Base-by-base conservation (phyloP, 1,140 invertebrate genomes). In the Halotydeus destructor region DNA sequence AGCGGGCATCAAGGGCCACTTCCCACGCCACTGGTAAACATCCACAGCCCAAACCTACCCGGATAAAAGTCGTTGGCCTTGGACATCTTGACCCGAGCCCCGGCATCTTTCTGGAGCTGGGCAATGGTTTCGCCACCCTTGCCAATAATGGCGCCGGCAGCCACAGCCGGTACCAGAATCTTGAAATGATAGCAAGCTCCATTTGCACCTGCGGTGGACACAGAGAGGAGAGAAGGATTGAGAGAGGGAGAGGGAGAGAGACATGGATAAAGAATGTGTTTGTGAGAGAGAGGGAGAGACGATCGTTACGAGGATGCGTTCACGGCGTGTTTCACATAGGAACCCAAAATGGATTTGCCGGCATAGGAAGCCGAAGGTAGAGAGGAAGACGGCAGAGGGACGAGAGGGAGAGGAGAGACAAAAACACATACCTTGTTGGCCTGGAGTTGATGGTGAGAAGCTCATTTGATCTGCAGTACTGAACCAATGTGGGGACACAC, bases 21-120 rank as follows among this genome's bases (percentile, higher is more conserved):
- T n/a, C n/a, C n/a, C n/a, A n/a, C n/a, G n/a, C n/a, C n/a, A n/a
- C n/a, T n/a, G n/a, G n/a, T n/a, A n/a, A n/a, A n/a, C n/a, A n/a
- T n/a, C n/a, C n/a, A 28, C 25, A 27, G n/a, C 11, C n/a, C 32
- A 14, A 5, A 37, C 65, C 66, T 65, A 89, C 86, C 86, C 68
- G 86, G 86, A 70, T 93, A 94, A 63, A 86, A 93, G 61, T 94
- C 86, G 59, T 88, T 85, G 14, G 84, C 83, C 66, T 93, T 96
- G 46, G 88, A 94, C 86, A 96, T 94, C 69, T 94, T 94, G 44
- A 96, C 80, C 52, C 82, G 70, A 49, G 86, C 83, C 53, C 81
- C 81, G 30, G 84, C 82, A 58, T 93, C 85, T 61, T 89, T 89
- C 63, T 96, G 88, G 52, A 94, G 64, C 58, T 91, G 82, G 50